Conservation (phyloP, 2,888 invertebrate genomes). For the Limnephilus rhombicus region DNA sequence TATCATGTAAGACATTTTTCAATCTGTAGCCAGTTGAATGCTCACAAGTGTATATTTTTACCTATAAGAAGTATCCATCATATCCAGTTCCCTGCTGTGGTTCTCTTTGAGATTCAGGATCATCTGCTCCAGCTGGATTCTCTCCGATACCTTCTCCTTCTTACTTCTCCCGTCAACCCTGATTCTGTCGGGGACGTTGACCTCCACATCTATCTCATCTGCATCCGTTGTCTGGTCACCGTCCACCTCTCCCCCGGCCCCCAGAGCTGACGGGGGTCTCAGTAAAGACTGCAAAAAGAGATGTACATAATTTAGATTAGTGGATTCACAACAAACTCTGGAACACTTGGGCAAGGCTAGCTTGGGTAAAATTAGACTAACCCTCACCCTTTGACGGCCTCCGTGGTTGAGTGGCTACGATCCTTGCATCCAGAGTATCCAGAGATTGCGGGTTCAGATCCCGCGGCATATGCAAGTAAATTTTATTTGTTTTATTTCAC, state of each 20-base stretch:
- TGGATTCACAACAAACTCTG: neutral
- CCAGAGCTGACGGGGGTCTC: slow-evolving; percentile 24
- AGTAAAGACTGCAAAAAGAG: slow-evolving; percentile 43
- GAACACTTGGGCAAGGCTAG: neutral
- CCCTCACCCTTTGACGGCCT: neutral
- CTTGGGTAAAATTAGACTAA: neutral
- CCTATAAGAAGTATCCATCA: slow-evolving; percentile 82
- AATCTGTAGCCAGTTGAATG: no score
- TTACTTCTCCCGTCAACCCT: slow-evolving; percentile 68
- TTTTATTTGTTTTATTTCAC: no score
- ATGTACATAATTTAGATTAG: neutral
- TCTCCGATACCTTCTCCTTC: slow-evolving; percentile 62
- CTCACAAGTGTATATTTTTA: slow-evolving; percentile 67
- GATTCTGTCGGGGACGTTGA: slow-evolving; percentile 60
- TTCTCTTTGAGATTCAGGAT: slow-evolving; percentile 78
- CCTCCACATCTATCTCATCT: slow-evolving; percentile 64
- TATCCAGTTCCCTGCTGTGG: slow-evolving; percentile 80
- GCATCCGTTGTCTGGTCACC: neutral
- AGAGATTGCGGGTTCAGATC: no score
- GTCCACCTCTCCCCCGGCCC: neutral
- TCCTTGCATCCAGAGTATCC: no score
- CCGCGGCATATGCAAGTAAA: no score
- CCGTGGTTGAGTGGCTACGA: no score
- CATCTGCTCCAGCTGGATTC: slow-evolving; percentile 71
- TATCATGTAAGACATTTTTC: no score